Evolutionary conservation across 2,113 vertebrate genomes (phyloP), one percentile per base, ranked within the genome.

Genomic region (Trochalopteron elliotii): DNA sequence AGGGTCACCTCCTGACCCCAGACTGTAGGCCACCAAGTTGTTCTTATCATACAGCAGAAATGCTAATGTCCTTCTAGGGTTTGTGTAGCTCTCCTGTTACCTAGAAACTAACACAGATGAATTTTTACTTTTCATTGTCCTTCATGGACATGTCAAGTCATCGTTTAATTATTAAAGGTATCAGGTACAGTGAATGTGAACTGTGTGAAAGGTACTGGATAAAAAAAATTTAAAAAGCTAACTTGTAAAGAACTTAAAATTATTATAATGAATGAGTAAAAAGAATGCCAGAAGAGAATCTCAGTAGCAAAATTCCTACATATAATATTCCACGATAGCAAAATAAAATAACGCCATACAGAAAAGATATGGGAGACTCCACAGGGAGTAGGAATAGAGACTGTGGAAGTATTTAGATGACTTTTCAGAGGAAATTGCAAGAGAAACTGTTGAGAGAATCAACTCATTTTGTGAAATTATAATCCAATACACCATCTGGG

Each of bases 401-500:
- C n/a, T 88, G 14, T 93, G 76, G 52, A 91, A 94, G n/a, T 69
- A 88, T 83, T 87, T 60, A 77, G 72, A 89, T 83, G 57, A 70
- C 60, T 93, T 96, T 95, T 93, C 28, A 82, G 85, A 72, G 78
- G 44, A 87, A 95, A 95, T 84, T 91, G 63, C 71, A 77, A 87
- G 83, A 90, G 69, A 85, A 95, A 84, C 70, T 96, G 78, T 90
- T 93, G 85, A 60, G 71, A 89, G 72, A 90, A 64, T 94, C 93
- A 95, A 93, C 68, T 94, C 2, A 0, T 96, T 95, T 93, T 83
- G 63, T 92, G 88, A 89, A 92, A 93, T 92, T 97, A 94, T 95
- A 95, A 96, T 95, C 94, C 89, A 93, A 55, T 95, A 75, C 61
- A 92, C 90, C 95, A 95, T 95, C 89, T 96, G 96, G 93, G 93